Evolutionary conservation across 2,113 vertebrate genomes (phyloP).

Genomic region (Corapipo altera): DNA sequence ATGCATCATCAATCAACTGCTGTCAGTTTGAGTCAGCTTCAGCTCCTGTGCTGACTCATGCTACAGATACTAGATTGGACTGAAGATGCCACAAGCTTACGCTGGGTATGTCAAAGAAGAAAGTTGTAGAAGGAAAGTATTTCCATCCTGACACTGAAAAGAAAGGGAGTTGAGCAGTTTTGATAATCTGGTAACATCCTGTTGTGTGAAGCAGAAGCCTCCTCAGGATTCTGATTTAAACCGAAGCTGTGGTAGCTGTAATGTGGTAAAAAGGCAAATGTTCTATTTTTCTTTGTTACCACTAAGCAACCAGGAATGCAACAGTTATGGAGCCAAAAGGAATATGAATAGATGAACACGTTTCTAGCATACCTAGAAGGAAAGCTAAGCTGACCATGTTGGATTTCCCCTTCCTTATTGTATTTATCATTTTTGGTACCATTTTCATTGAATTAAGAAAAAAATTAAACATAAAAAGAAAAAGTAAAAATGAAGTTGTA

Average conservation of each 20-base stretch:
- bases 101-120: background rate
- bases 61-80: background rate
- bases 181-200: background rate
- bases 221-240: background rate
- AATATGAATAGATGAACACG: background rate
- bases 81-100: background rate
- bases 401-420: background rate
- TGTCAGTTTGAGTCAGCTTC: background rate
- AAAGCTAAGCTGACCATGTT: background rate
- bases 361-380: background rate
- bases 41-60: slow-evolving; percentile 3
- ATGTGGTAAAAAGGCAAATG: background rate
- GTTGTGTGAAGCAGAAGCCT: background rate
- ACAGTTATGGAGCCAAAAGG: background rate
- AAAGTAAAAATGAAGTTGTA: background rate
- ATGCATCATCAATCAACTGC: background rate
- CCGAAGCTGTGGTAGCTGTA: background rate
- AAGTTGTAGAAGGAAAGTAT: background rate
- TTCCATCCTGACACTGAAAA: background rate
- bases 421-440: accelerated
- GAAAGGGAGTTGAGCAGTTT: background rate
- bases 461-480: no score
- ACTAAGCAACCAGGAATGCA: background rate
- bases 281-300: background rate
- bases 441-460: background rate